Evolutionary conservation across 2,888 invertebrate species (phyloP).

Genomic region (Gastracanthus pulcherrimus): DNA sequence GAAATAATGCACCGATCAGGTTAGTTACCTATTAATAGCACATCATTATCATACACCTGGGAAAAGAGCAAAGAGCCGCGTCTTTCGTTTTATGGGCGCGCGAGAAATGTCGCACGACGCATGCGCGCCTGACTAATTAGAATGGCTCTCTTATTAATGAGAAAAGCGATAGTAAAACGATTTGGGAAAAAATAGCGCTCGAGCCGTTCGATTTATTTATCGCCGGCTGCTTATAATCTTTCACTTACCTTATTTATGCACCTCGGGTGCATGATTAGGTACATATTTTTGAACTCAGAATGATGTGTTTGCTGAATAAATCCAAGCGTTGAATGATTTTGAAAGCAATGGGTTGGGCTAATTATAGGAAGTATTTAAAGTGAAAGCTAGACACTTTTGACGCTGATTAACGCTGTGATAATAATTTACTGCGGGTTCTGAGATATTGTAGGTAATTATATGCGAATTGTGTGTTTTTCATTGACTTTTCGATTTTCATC

Average conservation of each 20-base stretch:
- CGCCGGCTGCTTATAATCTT: background rate
- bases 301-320: no score
- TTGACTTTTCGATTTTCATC: background rate
- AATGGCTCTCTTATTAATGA: background rate
- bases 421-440: background rate
- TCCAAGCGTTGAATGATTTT: background rate
- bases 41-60: background rate
- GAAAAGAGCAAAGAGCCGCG: background rate
- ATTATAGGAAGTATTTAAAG: background rate
- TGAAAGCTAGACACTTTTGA: constrained; percentile 10
- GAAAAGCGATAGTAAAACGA: background rate
- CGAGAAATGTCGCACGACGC: background rate
- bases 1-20: background rate
- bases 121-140: background rate
- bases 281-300: no score
- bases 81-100: background rate
- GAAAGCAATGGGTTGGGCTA: background rate
- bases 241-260: background rate
- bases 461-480: background rate
- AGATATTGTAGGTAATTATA: background rate
- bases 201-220: background rate
- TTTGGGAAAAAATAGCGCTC: background rate
- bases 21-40: background rate
- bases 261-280: no score
- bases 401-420: background rate